Conservation (phyloP, 2,888 invertebrate genomes). For the Drosophila yooni region DNA sequence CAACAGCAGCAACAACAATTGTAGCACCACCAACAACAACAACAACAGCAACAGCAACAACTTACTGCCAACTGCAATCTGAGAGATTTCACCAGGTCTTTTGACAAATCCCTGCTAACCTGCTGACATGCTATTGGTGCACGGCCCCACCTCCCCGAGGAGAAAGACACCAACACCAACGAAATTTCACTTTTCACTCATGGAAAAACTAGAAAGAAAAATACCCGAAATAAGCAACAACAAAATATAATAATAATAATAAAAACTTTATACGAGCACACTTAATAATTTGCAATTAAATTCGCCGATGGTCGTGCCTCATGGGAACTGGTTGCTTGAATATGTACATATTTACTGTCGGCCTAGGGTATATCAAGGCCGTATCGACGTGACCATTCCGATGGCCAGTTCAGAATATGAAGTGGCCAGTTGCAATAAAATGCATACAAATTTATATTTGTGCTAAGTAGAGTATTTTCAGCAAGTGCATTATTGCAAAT, state of each 20-base stretch:
- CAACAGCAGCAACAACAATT: constrained; percentile 1
- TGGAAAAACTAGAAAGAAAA: constrained; percentile 59
- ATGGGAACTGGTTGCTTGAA: constrained; percentile 61
- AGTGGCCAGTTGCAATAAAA: not conserved
- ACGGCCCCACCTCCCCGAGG: constrained; percentile 36
- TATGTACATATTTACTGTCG: constrained; percentile 4
- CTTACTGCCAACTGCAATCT: constrained; percentile 24
- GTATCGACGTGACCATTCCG: not conserved
- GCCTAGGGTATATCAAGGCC: constrained; percentile 28
- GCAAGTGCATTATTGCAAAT: not conserved
- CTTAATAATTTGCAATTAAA: constrained; percentile 73
- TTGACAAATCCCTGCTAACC: constrained; percentile 79
- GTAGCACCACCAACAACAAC: constrained; percentile 9
- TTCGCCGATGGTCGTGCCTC: constrained; percentile 44
- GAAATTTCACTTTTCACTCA: constrained; percentile 71
- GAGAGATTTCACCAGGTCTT: constrained; percentile 64
- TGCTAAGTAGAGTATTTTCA: not conserved
- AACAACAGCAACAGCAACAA: constrained; percentile 7
- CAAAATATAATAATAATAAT: constrained; percentile 45
- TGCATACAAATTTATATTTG: not conserved
- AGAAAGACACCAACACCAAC: constrained; percentile 28
- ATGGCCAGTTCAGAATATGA: not conserved
- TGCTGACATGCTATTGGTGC: constrained; percentile 69
- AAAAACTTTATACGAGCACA: constrained; percentile 54
- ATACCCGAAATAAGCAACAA: constrained; percentile 11